Conservation (phyloP, 2,888 invertebrate genomes). For the Deilephila elpenor region DNA sequence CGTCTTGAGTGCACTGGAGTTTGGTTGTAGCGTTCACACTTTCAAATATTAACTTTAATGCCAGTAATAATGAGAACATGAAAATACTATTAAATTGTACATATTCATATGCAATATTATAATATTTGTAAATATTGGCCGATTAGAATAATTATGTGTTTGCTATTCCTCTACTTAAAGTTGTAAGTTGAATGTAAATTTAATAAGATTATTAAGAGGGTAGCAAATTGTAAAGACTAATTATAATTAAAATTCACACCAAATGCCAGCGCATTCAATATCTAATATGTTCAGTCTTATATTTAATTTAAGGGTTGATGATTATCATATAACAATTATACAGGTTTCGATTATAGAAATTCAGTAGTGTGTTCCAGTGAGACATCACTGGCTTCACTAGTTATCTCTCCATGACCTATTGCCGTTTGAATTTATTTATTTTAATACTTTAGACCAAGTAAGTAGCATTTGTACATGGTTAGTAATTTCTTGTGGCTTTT, state of each 20-base stretch:
- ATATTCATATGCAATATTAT: background rate
- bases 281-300: constrained; percentile 40
- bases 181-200: background rate
- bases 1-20: constrained; percentile 49
- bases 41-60: background rate
- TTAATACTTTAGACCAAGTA: constrained; percentile 13
- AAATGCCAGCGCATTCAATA: constrained; percentile 44
- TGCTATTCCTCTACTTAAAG: background rate
- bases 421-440: constrained; percentile 23
- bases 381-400: constrained; percentile 7
- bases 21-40: constrained; percentile 16
- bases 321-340: constrained; percentile 38
- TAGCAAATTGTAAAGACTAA: background rate
- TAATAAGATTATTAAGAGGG: background rate
- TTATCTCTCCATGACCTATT: constrained; percentile 25
- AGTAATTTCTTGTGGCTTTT: constrained; percentile 8
- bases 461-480: constrained; percentile 26
- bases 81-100: background rate
- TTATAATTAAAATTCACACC: background rate
- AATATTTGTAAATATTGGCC: constrained; percentile 6
- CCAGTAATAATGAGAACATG: background rate
- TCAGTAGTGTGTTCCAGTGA: constrained; percentile 10
- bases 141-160: background rate
- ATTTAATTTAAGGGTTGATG: constrained; percentile 46
- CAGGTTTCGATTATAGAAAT: constrained; percentile 23